Base-by-base conservation (phyloP, 2,888 invertebrate species). In the Orchesellides sinensis region DNA sequence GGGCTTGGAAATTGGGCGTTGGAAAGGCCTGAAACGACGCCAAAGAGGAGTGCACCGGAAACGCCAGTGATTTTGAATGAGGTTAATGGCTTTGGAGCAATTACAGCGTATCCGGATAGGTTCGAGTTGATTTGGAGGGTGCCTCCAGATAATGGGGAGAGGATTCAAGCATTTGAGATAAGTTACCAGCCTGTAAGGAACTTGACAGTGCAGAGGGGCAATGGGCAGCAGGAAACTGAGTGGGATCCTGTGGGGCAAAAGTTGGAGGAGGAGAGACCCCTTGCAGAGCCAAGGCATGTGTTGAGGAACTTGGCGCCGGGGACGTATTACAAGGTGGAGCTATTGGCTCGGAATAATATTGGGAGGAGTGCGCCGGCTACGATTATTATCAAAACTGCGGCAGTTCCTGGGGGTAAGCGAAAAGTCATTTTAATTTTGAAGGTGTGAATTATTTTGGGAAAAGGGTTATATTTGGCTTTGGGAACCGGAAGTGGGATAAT, bases 91-190 rank as follows among this genome's bases (percentile, higher is more conserved):
- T 91, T 92, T 17, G 91, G n/a, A n/a, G n/a, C 92, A 0, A 90
- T 91, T 2, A 94, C 94, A 49, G 92, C 92, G 52, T 96, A 93
- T 90, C 94, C 94, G 27, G 94, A 95, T 90, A 94, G 94, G 89
- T 96, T 93, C 89, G 95, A 96, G 89, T 90, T 97, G 21, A 92
- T 94, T 89, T 97, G 97, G 97, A 93, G 93, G 88, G 93, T 95
- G 68, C 96, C 97, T 0, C 93, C 94, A 68, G 95, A 97, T 89
- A 97, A 97, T 90, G 97, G 97, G 8, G 96, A 96, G 90, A 95
- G 94, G 27, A 96, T 97, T 89, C 94, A 95, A 89, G 92, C 92
- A 90, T 97, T 96, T 90, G 92, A 94, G 90, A 92, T 97, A 86
- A 93, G 92, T 89, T 95, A 94, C 90, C 96, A 96, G 90, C 93